Evolutionary conservation across 2,797 vertebrate genomes (phyloP).

Genomic region (Poeciliopsis infans): DNA sequence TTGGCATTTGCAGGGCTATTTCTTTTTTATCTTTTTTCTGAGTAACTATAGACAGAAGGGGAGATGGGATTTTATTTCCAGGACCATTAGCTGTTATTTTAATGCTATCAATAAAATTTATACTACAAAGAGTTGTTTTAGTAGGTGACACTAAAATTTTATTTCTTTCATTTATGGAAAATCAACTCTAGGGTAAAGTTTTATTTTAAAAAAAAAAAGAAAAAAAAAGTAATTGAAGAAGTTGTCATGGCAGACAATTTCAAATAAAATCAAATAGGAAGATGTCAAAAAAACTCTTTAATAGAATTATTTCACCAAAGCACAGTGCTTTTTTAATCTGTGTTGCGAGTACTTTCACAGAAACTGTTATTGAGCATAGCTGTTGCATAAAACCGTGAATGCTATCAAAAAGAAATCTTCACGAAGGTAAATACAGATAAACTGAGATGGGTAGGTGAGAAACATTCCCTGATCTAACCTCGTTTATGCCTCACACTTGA

Average conservation of each 20-base stretch:
- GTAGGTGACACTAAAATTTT: not conserved
- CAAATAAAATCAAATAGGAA: not conserved
- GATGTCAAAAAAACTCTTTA: not conserved
- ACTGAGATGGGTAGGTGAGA: not conserved
- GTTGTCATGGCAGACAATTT: not conserved
- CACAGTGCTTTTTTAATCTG: not conserved
- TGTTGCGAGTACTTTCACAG: not conserved
- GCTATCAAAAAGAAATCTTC: not conserved
- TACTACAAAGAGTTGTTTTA: constrained; percentile 1
- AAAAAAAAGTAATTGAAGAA: not conserved
- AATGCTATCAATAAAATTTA: not conserved
- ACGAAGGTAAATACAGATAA: not conserved
- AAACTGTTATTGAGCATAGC: not conserved
- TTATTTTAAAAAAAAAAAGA: no score
- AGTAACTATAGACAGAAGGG: not conserved
- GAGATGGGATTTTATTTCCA: not conserved
- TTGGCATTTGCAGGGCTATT: not conserved
- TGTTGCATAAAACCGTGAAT: not conserved
- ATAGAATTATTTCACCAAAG: not conserved
- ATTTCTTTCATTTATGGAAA: not conserved
- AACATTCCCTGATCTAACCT: not conserved
- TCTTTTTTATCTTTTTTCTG: not conserved
- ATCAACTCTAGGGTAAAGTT: not conserved
- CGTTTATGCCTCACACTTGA: not conserved
- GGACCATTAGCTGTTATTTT: not conserved